Evolutionary conservation across 2,888 invertebrate species (phyloP).

Genomic region (Synanthedon andrenaeformis): DNA sequence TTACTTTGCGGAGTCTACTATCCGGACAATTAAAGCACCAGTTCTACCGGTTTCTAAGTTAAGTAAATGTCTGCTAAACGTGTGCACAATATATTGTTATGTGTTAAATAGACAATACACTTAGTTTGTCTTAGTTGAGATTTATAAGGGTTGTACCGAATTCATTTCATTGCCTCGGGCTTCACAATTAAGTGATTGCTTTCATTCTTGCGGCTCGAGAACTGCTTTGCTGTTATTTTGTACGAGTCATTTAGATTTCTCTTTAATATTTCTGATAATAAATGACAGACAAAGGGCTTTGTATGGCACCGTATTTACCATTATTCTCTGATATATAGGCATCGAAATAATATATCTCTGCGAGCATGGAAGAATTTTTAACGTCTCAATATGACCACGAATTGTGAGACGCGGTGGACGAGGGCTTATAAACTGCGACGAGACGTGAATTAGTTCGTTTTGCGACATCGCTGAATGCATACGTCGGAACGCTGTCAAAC

Average conservation of each 20-base stretch:
- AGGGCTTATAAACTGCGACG: no score
- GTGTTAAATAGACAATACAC: constrained; percentile 1
- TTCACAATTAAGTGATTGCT: constrained; percentile 1
- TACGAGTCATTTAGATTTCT: neutral
- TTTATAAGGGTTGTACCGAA: constrained; percentile 1
- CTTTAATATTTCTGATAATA: neutral
- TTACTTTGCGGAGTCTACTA: neutral
- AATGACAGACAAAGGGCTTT: neutral
- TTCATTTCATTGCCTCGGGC: neutral
- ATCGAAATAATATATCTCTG: no score
- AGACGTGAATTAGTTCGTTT: no score
- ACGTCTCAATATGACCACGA: no score
- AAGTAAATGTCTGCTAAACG: no score
- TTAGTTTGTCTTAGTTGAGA: constrained; percentile 1
- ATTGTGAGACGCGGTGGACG: no score
- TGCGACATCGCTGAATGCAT: no score
- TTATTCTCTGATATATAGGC: no score
- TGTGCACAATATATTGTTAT: neutral
- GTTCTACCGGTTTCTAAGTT: no score
- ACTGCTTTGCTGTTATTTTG: neutral
- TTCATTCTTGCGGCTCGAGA: neutral
- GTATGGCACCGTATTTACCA: no score
- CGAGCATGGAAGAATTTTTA: no score
- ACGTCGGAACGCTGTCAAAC: no score
- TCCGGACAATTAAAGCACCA: neutral